Evolutionary conservation across 2,888 invertebrate species (phyloP), one percentile per base, ranked within the genome.

Genomic region (Chirona hameri): DNA sequence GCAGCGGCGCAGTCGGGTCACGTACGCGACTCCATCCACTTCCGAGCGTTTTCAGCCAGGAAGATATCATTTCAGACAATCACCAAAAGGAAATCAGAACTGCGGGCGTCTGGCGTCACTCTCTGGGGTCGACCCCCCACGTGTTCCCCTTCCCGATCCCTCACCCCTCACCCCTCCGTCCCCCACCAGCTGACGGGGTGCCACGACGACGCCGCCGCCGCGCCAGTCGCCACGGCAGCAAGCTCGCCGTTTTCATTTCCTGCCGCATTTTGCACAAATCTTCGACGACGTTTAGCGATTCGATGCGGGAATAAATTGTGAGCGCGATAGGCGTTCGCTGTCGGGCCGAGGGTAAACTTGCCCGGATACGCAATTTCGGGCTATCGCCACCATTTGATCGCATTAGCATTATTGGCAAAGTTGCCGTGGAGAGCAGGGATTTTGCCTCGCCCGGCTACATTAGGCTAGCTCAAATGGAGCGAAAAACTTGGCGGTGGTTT

Each of bases 381-480:
- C 60, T 60, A 60, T 24, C n/a, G 24, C 24, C n/a, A 10, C 60
- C n/a, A n/a, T 60, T 60, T 60, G 60, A n/a, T 24, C 3, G n/a
- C 60, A 60, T 60, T 60, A 60, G 60, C 60, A 60, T 60, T 60
- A 60, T 60, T 60, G 60, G 60, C 60, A 60, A 60, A 60, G 60
- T 60, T 60, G 60, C 24, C n/a, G 3, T 5, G 60, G 60, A n/a
- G 7, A 60, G 60, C 60, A n/a, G 60, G 60, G 60, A 60, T 60
- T 60, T 60, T 60, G n/a, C 24, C 21, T n/a, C 60, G 24, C 7
- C 3, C 57, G 3, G 57, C 18, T 3, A 60, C 60, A 60, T 60
- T 60, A 27, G 24, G 27, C 10, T 12, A 12, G 10, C 5, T 65
- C 27, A 65, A 65, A 65, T n/a, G n/a, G 65, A 65, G 65, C 27